Base-by-base conservation (phyloP, 2,888 invertebrate genomes). In the Acheta domesticus region DNA sequence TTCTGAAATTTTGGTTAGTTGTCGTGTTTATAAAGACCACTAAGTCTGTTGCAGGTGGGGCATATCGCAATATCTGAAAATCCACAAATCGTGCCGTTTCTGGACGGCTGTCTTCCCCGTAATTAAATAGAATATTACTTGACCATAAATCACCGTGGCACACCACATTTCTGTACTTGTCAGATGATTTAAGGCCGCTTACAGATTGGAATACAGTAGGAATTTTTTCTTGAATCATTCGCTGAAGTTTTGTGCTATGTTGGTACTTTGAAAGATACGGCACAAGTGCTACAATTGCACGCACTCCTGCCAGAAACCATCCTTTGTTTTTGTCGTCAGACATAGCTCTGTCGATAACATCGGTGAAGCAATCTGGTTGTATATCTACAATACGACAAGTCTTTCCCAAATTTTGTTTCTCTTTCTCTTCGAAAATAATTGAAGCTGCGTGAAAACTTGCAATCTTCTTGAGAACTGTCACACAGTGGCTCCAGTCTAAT, bases 401-500 rank as follows among this genome's bases (percentile, higher is more conserved):
- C n/a, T 62, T 62, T n/a, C 4, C 14, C 16, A n/a, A 19, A 5
- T n/a, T 14, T 19, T 19, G 14, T 62, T 62, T 62, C 62, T 62
- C 62, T 62, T 62, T 62, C 62, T 62, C 62, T n/a, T 62, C 62
- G 62, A 62, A 62, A n/a, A 62, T 62, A 62, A 62, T n/a, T 14
- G 62, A 19, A n/a, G 62, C 62, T 62, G 62, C 62, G 14, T 62
- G 62, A 62, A 62, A 62, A 62, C 62, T 62, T n/a, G 62, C 62
- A 14, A 62, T 62, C 4, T 14, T 62, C 8, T 62, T 62, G 16
- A 62, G 14, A n/a, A 62, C 62, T 5, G 16, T 19, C 62, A 62
- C 62, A 62, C 62, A 62, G 4, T 19, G n/a, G 14, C n/a, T 62
- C 62, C 62, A 62, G n/a, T 62, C n/a, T 14, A 62, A n/a, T 8